Conservation (phyloP, 2,797 vertebrate genomes). For the Coregonus ussuriensis region DNA sequence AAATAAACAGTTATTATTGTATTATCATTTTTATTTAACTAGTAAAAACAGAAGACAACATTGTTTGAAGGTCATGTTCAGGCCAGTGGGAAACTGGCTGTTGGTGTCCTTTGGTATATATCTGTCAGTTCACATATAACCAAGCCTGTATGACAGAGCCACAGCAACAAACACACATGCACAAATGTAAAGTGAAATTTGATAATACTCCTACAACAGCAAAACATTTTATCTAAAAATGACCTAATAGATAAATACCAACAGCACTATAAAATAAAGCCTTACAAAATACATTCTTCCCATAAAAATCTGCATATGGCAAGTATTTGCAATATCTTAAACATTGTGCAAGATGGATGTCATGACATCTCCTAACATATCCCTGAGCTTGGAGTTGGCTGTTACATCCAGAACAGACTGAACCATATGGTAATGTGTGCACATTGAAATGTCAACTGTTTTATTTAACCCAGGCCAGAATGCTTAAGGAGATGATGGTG, state of each 20-base stretch:
- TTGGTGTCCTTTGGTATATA: constrained; percentile 63
- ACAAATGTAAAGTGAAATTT: not conserved
- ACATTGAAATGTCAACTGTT: constrained; percentile 78
- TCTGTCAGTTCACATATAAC: constrained; percentile 64
- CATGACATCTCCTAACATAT: not conserved
- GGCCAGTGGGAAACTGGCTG: constrained; percentile 59
- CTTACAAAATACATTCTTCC: not conserved
- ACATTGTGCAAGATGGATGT: not conserved
- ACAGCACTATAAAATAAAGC: not conserved
- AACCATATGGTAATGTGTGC: constrained; percentile 76
- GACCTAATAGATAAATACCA: no score
- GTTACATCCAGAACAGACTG: constrained; percentile 54
- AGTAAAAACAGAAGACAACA: constrained; percentile 5
- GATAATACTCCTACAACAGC: not conserved
- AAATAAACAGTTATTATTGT: not conserved
- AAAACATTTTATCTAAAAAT: not conserved
- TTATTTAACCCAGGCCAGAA: constrained; percentile 76
- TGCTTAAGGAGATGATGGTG: constrained; percentile 75
- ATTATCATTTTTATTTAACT: not conserved
- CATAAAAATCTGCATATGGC: not conserved
- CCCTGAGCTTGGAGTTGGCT: constrained; percentile 40
- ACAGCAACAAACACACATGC: constrained; percentile 46
- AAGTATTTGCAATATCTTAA: not conserved
- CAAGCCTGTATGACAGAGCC: constrained; percentile 49
- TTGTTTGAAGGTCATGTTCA: constrained; percentile 48